A percentile compares a stretch with the other conserved stretches of the same genome.
Conservation (phyloP, 1,140 invertebrate species). For the Solenopsis invicta region DNA sequence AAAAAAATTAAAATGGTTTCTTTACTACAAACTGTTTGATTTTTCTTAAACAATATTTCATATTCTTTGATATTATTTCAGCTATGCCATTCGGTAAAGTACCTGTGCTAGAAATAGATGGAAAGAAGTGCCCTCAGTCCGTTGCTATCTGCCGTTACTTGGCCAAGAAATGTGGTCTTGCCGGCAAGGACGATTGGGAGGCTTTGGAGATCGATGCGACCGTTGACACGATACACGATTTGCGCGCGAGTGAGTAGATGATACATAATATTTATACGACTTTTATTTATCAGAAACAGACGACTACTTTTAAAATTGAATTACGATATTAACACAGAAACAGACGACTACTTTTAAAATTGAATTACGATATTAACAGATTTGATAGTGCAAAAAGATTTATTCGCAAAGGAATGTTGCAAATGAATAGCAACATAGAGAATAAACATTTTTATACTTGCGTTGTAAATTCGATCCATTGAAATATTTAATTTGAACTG, state of each 20-base stretch:
- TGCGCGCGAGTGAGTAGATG: slow-evolving; percentile 80
- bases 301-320: not conserved
- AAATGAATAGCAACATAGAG: too few relatives aligned
- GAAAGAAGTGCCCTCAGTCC: slow-evolving; percentile 89
- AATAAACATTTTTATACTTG: too few relatives aligned
- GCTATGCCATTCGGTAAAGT: slow-evolving; percentile 92
- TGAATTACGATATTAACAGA: not conserved
- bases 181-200: slow-evolving; percentile 90
- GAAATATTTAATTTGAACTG: slow-evolving; percentile 50
- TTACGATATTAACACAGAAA: not conserved
- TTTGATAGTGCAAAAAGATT: not conserved
- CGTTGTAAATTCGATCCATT: not conserved
- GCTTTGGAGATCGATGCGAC: slow-evolving; percentile 89
- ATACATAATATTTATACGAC: not conserved
- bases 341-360: not conserved
- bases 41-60: not conserved
- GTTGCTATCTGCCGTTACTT: slow-evolving; percentile 91
- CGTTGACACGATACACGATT: slow-evolving; percentile 88
- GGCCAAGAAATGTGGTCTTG: slow-evolving; percentile 90
- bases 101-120: slow-evolving; percentile 92
- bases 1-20: not conserved
- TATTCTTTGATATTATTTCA: slow-evolving; percentile 74
- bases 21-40: not conserved
- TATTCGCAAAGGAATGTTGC: too few relatives aligned
- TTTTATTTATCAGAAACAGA: not conserved